phyloP scores from a whole-genome alignment of 2,888 invertebrate genomes.

The Ptilodon capucinus region DNA sequence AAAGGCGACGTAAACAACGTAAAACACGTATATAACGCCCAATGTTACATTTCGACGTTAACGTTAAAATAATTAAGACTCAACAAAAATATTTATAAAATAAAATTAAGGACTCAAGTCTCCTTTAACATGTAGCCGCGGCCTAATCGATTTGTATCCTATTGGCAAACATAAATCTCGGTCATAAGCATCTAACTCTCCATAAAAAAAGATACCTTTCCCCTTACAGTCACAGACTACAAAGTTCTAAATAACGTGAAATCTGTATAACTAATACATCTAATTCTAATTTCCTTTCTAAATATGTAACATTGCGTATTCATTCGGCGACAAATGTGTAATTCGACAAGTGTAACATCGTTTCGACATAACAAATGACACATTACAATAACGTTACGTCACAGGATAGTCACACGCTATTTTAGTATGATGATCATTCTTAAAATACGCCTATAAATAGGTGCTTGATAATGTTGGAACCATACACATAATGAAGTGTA shows the following conservation, averaged over 20 bases:
- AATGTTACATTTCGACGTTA: constrained; percentile 26
- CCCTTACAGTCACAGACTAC: constrained; percentile 1
- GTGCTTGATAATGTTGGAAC: too few relatives aligned
- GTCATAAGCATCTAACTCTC: constrained; percentile 7
- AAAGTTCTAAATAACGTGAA: constrained; percentile 3
- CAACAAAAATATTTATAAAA: constrained; percentile 11
- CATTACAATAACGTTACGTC: too few relatives aligned
- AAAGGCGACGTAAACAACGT: constrained; percentile 30
- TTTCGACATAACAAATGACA: too few relatives aligned
- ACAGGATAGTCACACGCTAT: too few relatives aligned
- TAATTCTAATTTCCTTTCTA: not conserved
- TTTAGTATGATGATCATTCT: too few relatives aligned
- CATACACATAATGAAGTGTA: too few relatives aligned
- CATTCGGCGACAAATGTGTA: too few relatives aligned
- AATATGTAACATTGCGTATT: too few relatives aligned
- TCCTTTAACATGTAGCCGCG: constrained; percentile 42
- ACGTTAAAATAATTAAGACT: constrained; percentile 1
- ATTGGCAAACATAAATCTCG: constrained; percentile 13
- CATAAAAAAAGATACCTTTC: not conserved
- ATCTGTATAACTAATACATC: not conserved
- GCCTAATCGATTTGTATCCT: constrained; percentile 23
- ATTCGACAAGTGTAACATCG: too few relatives aligned
- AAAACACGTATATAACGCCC: constrained; percentile 11
- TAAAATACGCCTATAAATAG: too few relatives aligned
- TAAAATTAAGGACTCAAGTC: constrained; percentile 5